These are phyloP conservation scores for Bimastos eiseni DNA, from an alignment of 2,888 invertebrate genomes.

Conservation along the genomic window DNA sequence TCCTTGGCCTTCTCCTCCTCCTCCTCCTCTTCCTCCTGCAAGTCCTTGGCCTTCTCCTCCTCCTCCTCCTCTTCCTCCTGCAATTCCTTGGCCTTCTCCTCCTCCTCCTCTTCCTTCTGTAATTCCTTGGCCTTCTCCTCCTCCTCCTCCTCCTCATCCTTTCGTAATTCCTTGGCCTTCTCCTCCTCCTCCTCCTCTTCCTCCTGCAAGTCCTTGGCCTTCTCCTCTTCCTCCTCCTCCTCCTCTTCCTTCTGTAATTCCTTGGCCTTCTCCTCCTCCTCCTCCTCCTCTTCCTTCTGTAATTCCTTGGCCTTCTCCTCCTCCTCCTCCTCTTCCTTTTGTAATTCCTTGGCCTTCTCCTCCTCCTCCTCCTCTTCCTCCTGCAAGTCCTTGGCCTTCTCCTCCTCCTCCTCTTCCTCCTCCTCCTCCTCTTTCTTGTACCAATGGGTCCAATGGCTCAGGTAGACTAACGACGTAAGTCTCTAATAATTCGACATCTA, in stretches of 20 bases:
- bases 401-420: conserved; percentile 29
- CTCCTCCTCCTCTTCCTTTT: not conserved
- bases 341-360: not conserved
- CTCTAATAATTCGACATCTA: not conserved
- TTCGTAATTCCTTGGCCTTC: too few species aligned
- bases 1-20: too few species aligned
- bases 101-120: not conserved
- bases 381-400: conserved; percentile 15
- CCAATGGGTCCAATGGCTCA: not conserved
- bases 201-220: too few species aligned
- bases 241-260: too few species aligned
- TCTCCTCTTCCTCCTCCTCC: not conserved
- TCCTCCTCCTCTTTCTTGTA: not conserved
- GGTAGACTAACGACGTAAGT: not conserved
- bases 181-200: too few species aligned
- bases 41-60: too few species aligned
- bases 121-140: conserved; percentile 23
- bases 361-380: not conserved
- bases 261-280: too few species aligned
- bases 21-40: too few species aligned
- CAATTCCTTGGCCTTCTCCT: too few species aligned
- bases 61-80: too few species aligned
- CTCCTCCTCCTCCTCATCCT: too few species aligned
- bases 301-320: not conserved
- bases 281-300: not conserved